phyloP scores from a whole-genome alignment of 2,797 vertebrate genomes.

The Ctenopoma kingsleyae region DNA sequence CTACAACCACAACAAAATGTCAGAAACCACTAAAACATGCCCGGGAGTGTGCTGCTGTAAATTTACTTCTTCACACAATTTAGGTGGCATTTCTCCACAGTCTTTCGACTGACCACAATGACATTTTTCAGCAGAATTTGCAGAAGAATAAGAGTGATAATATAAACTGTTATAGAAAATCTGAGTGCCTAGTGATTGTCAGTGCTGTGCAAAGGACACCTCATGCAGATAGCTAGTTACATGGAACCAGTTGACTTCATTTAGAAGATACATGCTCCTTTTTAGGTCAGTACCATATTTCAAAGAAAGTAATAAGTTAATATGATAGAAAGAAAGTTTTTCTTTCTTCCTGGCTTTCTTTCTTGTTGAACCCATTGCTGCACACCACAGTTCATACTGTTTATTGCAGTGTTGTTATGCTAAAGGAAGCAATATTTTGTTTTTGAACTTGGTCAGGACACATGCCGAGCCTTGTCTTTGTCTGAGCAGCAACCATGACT shows the following conservation, averaged over 20 bases:
- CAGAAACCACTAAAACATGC: constrained; percentile 60
- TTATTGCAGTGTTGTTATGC: constrained; percentile 1
- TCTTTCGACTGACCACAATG: background rate
- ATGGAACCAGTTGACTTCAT: no score
- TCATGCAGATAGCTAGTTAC: background rate
- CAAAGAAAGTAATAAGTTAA: background rate
- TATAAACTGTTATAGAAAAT: background rate
- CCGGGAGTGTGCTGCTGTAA: constrained; percentile 24
- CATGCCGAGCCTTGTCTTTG: constrained; percentile 26
- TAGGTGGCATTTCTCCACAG: constrained; percentile 19
- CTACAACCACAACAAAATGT: constrained; percentile 70
- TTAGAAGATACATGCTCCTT: no score
- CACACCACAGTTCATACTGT: constrained; percentile 12
- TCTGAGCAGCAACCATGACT: constrained; percentile 38
- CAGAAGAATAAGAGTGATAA: background rate
- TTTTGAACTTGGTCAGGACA: constrained; percentile 34
- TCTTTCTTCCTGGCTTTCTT: background rate
- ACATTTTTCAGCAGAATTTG: constrained; percentile 13
- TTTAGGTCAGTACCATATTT: background rate
- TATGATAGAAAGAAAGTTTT: background rate
- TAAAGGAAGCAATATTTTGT: constrained; percentile 7
- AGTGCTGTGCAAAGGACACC: background rate
- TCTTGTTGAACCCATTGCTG: background rate
- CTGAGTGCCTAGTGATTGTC: background rate
- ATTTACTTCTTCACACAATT: constrained; percentile 22